These are phyloP conservation scores for Hyperoplus lanceolatus DNA, from an alignment of 2,797 vertebrate genomes.

Conservation along the genomic window DNA sequence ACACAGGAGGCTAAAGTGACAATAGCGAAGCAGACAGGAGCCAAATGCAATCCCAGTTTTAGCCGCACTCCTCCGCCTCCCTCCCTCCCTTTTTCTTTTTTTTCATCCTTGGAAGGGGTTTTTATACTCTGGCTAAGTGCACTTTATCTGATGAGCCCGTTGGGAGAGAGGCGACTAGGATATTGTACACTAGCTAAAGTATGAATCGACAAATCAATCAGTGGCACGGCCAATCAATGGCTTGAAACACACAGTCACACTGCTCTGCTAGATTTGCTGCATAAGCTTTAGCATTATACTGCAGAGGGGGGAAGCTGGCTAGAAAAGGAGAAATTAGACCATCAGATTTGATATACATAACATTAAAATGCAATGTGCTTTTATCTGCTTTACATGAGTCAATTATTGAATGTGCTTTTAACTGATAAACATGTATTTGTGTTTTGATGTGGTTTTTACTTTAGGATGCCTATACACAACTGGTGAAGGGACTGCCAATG, in stretches of 20 bases:
- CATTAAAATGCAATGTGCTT: no score
- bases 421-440: no score
- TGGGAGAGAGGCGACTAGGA: constrained; percentile 55
- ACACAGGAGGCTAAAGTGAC: constrained; percentile 45
- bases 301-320: constrained; percentile 15
- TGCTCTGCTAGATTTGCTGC: constrained; percentile 58
- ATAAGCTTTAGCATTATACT: constrained; percentile 52
- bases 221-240: constrained; percentile 69
- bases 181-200: constrained; percentile 64
- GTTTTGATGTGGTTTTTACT: no score
- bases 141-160: constrained; percentile 80
- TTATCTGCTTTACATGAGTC: no score
- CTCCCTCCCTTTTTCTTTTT: constrained; percentile 17
- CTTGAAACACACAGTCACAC: constrained; percentile 50
- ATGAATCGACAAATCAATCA: constrained; percentile 80
- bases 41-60: constrained; percentile 53
- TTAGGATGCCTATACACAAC: no score
- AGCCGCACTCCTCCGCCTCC: constrained; percentile 22
- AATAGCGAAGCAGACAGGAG: constrained; percentile 38
- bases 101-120: constrained; percentile 58
- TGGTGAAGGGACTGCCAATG: no score
- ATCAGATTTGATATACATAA: constrained; percentile 2
- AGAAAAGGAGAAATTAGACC: constrained; percentile 28
- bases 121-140: constrained; percentile 77
- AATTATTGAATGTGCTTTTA: no score